phyloP scores from a whole-genome alignment of 2,113 vertebrate species.

The Fregetta grallaria region DNA sequence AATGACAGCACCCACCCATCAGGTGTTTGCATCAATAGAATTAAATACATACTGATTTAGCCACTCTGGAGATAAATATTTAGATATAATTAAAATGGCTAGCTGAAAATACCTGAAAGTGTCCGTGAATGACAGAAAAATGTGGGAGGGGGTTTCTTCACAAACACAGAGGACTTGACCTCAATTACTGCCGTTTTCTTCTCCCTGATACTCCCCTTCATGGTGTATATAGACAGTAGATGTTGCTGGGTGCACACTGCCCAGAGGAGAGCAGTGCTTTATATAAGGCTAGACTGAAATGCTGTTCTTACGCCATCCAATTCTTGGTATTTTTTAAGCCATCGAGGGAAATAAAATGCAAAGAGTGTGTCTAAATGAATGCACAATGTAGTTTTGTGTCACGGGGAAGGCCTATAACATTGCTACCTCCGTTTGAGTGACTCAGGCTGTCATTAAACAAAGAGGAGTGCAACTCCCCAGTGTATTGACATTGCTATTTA shows the following conservation, averaged over 20 bases:
- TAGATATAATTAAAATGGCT: conserved; percentile 4
- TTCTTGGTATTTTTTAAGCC: neutral
- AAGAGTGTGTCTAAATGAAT: neutral
- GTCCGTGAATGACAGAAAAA: neutral
- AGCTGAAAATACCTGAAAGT: neutral
- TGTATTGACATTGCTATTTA: neutral
- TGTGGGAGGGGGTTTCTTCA: neutral
- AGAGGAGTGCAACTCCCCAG: neutral
- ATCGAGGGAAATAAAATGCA: neutral
- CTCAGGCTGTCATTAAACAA: neutral
- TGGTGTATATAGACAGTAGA: neutral
- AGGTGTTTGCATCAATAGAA: conserved; percentile 7
- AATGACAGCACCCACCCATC: neutral
- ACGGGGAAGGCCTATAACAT: neutral
- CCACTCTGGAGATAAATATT: conserved; percentile 30
- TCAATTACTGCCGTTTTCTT: neutral
- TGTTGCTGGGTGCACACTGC: neutral
- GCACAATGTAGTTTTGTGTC: neutral
- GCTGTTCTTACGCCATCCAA: neutral
- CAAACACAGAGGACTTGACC: neutral
- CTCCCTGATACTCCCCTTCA: neutral
- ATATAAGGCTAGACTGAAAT: neutral
- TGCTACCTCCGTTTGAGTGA: neutral
- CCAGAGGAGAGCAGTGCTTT: neutral
- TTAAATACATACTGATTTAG: conserved; percentile 21